Base-by-base conservation (phyloP, 2,888 invertebrate species). In the Chouioia cunea region DNA sequence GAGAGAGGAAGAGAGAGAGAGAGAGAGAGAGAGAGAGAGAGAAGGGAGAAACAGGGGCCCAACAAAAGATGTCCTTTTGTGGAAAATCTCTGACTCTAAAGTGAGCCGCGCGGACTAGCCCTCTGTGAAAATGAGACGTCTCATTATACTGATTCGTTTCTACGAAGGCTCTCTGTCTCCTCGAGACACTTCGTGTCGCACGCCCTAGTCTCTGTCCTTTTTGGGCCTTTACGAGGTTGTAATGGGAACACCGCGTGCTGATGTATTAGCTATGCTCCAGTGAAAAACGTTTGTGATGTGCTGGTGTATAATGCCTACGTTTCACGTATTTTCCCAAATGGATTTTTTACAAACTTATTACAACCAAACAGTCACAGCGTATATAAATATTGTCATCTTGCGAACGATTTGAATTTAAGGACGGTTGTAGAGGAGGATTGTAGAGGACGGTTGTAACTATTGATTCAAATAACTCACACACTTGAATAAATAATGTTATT, bases 121-220 rank as follows among this genome's bases (percentile, higher is more conserved):
- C 70, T 62, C 66, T 66, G 6, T 62, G 65, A 70, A 65, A 70
- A 70, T 70, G 65, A 65, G 65, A 70, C 65, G 47, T 60, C 59
- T 70, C 59, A 70, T 70, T 70, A 70, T 70, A 56, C 16, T 70
- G 48, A 58, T 52, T 70, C 52, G 36, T 14, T 70, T 70, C 70
- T 57, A 60, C 65, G 70, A 70, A 70, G 62, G n/a, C 23, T 47
- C 56, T 36, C 4, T 36, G 36, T 10, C 36, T 36, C 36, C 36
- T 6, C 56, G 23, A 52, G 67, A 36, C 16, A 57, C 18, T 52
- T 27, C 48, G 23, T 58, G 69, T 70, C 64, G 53, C 54, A 70
- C 70, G 70, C 65, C 69, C 59, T 69, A 36, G 10, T 12, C 36
- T 18, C 4, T 60, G 47, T 27, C 36, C 16, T n/a, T 52, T 62